These are phyloP conservation scores for Galeruca laticollis DNA, from an alignment of 2,888 invertebrate species.

Conservation along the genomic window DNA sequence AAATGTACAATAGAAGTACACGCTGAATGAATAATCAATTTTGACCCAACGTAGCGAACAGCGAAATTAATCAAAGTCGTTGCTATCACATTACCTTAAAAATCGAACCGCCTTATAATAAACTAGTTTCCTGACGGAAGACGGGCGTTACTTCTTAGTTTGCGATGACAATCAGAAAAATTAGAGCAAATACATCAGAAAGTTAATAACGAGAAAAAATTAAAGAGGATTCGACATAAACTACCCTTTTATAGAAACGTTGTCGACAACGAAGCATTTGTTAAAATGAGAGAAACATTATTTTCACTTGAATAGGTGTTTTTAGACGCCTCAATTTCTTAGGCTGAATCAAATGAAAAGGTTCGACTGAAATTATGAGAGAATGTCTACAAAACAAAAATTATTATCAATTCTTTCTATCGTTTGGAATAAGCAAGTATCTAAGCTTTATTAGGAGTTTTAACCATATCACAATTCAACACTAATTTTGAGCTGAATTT, in stretches of 20 bases:
- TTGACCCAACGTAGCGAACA: background rate
- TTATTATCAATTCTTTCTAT: no score
- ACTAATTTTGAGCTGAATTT: no score
- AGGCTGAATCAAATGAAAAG: no score
- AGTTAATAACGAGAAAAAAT: slow-evolving; percentile 35
- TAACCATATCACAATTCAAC: no score
- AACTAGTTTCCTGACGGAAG: background rate
- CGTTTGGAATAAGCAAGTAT: no score
- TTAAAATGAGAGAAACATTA: slow-evolving; percentile 13
- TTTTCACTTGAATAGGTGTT: background rate
- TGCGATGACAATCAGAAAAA: slow-evolving; percentile 26
- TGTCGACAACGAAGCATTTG: slow-evolving; percentile 29
- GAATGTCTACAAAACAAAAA: no score
- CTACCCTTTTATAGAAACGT: slow-evolving; percentile 22
- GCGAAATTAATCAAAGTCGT: background rate
- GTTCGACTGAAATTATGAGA: no score
- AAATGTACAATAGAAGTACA: background rate
- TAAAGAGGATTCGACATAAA: slow-evolving; percentile 34
- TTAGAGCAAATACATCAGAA: slow-evolving; percentile 28
- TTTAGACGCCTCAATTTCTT: background rate
- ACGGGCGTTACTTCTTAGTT: slow-evolving; percentile 3
- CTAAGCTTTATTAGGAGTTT: no score
- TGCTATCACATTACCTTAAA: background rate
- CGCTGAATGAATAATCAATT: background rate
- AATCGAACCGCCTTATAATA: background rate